A percentile compares a stretch with the other conserved stretches of the same genome.
phyloP scores from a whole-genome alignment of 2,888 invertebrate species.

The Ectropis crepuscularia region DNA sequence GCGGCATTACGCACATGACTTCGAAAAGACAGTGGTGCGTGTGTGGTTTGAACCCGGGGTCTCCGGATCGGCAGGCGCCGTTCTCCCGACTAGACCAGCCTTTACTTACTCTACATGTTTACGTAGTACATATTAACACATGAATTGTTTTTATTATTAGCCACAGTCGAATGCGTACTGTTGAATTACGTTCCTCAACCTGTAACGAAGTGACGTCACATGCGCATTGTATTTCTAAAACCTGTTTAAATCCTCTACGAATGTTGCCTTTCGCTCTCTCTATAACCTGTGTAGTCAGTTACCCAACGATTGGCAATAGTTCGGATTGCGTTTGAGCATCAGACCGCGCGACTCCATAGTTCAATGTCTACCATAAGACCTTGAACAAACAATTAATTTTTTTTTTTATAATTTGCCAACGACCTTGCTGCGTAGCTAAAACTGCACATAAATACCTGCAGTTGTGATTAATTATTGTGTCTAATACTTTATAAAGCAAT shows the following conservation, averaged over 20 bases:
- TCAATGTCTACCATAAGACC: conserved; percentile 63
- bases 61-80: too few relatives aligned
- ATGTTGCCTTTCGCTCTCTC: conserved; percentile 49
- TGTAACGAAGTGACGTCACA: conserved; percentile 36
- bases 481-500: not conserved
- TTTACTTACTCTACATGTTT: too few relatives aligned
- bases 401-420: conserved; percentile 33
- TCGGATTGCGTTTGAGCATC: conserved; percentile 64
- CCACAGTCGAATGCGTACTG: conserved; percentile 11
- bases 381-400: conserved; percentile 55
- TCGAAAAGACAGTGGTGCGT: too few relatives aligned
- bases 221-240: conserved; percentile 36
- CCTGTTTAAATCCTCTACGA: conserved; percentile 33
- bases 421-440: conserved; percentile 31
- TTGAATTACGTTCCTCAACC: conserved; percentile 27
- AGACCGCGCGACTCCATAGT: conserved; percentile 61
- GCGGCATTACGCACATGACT: too few relatives aligned
- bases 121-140: not conserved
- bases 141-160: not conserved
- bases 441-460: conserved; percentile 14
- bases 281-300: conserved; percentile 51
- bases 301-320: conserved; percentile 60
- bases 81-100: too few relatives aligned
- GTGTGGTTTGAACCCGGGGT: too few relatives aligned
- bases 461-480: conserved; percentile 9